Evolutionary conservation across 2,888 invertebrate genomes (phyloP).

Genomic region (Diaphora mendica): DNA sequence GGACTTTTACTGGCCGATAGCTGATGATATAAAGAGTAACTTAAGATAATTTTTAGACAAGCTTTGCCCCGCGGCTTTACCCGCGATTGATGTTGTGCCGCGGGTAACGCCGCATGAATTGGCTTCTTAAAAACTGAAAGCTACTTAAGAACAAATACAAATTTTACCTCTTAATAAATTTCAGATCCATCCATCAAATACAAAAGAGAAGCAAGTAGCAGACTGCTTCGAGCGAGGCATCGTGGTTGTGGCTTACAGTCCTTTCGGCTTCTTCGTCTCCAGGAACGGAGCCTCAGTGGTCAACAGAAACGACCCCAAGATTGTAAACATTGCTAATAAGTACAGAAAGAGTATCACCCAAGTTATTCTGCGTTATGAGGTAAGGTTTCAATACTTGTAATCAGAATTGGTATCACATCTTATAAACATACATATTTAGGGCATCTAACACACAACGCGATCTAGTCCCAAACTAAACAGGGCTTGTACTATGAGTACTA

Average conservation of each 20-base stretch:
- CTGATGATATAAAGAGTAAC: no score
- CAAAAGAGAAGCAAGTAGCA: slow-evolving; percentile 88
- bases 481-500: no score
- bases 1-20: no score
- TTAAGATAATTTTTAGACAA: no score
- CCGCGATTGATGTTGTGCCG: no score
- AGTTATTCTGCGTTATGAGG: slow-evolving; percentile 88
- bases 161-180: not conserved
- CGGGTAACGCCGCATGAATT: no score
- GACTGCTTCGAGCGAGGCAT: slow-evolving; percentile 90
- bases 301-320: slow-evolving; percentile 80
- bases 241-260: slow-evolving; percentile 89
- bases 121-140: not conserved
- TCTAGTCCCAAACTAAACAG: no score
- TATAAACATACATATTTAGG: no score
- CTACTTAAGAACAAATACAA: not conserved
- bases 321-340: slow-evolving; percentile 86
- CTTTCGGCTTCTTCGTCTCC: slow-evolving; percentile 63
- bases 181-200: slow-evolving; percentile 88
- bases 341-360: slow-evolving; percentile 89
- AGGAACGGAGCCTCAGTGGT: slow-evolving; percentile 53
- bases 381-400: slow-evolving; percentile 64
- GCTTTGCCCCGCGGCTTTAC: no score
- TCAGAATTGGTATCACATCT: no score
- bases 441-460: no score